phyloP scores from a whole-genome alignment of 23 tunicate species.

The Styela clava region DNA sequence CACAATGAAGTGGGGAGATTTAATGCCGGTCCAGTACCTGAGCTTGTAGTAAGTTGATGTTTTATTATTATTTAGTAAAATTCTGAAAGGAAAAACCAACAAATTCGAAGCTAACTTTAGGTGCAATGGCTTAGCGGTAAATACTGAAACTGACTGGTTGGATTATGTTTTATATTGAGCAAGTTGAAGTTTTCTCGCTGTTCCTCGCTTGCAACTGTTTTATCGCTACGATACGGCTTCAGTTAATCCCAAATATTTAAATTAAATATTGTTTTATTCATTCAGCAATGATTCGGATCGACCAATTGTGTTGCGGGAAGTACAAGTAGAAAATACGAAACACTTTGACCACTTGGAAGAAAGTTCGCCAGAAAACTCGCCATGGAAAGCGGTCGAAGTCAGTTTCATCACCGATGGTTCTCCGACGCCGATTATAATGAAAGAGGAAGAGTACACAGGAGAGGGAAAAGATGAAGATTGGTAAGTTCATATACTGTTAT shows the following conservation, averaged over 20 bases:
- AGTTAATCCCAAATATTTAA: too few relatives aligned
- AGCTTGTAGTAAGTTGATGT: not conserved
- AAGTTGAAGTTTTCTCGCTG: too few relatives aligned
- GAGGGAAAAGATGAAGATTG: constrained; percentile 23
- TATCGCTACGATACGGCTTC: too few relatives aligned
- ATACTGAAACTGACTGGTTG: too few relatives aligned
- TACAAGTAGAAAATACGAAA: not conserved
- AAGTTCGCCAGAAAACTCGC: not conserved
- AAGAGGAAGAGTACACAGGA: constrained; percentile 26
- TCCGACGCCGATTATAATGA: not conserved
- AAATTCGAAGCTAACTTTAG: too few relatives aligned
- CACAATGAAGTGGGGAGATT: not conserved
- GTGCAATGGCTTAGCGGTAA: too few relatives aligned
- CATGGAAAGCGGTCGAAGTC: constrained; percentile 9
- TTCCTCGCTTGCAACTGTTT: too few relatives aligned
- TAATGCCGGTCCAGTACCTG: not conserved
- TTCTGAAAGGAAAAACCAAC: too few relatives aligned
- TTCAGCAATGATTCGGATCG: not conserved
- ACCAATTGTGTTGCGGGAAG: constrained; percentile 6
- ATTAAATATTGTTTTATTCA: too few relatives aligned
- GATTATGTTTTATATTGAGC: too few relatives aligned
- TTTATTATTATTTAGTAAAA: too few relatives aligned
- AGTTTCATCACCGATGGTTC: not conserved
- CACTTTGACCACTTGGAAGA: not conserved
- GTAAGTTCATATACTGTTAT: constrained; percentile 11